Conservation (phyloP, 2,888 invertebrate genomes). For the Craniophora ligustri region DNA sequence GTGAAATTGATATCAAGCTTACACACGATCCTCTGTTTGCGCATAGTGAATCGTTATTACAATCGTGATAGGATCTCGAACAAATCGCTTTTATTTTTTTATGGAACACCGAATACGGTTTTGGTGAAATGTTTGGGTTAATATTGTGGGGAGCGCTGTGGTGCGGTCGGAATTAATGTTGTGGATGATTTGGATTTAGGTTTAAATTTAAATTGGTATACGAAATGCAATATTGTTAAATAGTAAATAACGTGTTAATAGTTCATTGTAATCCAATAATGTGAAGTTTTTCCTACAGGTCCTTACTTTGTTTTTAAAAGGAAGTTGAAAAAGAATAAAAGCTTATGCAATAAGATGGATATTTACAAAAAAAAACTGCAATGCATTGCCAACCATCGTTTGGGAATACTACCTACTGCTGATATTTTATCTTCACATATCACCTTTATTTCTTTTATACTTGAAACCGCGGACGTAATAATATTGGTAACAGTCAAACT, state of each 20-base stretch:
- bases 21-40: conserved; percentile 71
- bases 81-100: conserved; percentile 49
- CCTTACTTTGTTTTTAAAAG: too few relatives aligned
- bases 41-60: conserved; percentile 69
- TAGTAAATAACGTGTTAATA: neutral
- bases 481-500: conserved; percentile 48
- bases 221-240: neutral
- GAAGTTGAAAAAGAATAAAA: too few relatives aligned
- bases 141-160: conserved; percentile 29
- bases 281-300: too few relatives aligned
- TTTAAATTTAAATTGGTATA: conserved; percentile 8
- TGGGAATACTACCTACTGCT: neutral
- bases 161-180: conserved; percentile 24
- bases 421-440: neutral
- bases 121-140: conserved; percentile 27
- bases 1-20: conserved; percentile 81
- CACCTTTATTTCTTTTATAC: conserved; percentile 20
- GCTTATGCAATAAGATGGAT: too few relatives aligned
- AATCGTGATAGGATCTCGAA: conserved; percentile 58
- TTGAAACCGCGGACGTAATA: conserved; percentile 30
- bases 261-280: neutral
- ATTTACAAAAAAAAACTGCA: too few relatives aligned
- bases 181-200: conserved; percentile 4
- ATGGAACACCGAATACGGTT: conserved; percentile 24
- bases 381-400: too few relatives aligned